These are phyloP conservation scores for Seira ritae DNA, from an alignment of 2,888 invertebrate genomes.

Conservation along the genomic window DNA sequence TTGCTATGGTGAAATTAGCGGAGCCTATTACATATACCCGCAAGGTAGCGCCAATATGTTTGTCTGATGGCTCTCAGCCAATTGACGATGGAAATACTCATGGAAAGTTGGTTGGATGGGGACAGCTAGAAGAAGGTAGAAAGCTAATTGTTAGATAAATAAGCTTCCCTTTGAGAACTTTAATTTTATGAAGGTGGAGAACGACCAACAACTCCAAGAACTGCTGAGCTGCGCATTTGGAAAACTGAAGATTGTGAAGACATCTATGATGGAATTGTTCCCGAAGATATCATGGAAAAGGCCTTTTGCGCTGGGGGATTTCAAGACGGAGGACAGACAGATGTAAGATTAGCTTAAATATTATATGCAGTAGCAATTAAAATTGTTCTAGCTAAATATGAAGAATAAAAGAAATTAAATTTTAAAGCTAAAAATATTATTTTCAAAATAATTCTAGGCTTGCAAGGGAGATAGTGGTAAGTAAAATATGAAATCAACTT, in stretches of 20 bases:
- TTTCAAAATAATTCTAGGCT: conserved; percentile 5
- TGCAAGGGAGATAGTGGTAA: neutral
- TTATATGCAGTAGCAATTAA: too few relatives aligned
- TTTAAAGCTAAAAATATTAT: neutral
- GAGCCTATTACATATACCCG: conserved; percentile 85
- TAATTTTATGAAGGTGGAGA: too few relatives aligned
- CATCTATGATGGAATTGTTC: conserved; percentile 58
- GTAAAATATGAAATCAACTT: neutral
- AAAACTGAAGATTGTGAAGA: conserved; percentile 56
- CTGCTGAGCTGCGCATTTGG: conserved; percentile 60
- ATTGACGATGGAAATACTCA: conserved; percentile 80
- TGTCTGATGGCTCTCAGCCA: conserved; percentile 74
- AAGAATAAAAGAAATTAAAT: too few relatives aligned
- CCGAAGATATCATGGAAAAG: conserved; percentile 54
- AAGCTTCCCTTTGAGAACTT: too few relatives aligned
- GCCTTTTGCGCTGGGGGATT: conserved; percentile 64
- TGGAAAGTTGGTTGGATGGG: conserved; percentile 63
- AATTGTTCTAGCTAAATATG: too few relatives aligned
- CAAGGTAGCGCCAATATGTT: conserved; percentile 86
- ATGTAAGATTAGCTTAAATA: too few relatives aligned
- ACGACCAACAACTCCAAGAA: conserved; percentile 40
- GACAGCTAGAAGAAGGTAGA: conserved; percentile 45
- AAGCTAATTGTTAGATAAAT: too few relatives aligned
- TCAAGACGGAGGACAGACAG: conserved; percentile 43
- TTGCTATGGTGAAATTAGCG: conserved; percentile 85